Base-by-base conservation (phyloP, 2,888 invertebrate species). In the Glyphotaelius pellucidus region DNA sequence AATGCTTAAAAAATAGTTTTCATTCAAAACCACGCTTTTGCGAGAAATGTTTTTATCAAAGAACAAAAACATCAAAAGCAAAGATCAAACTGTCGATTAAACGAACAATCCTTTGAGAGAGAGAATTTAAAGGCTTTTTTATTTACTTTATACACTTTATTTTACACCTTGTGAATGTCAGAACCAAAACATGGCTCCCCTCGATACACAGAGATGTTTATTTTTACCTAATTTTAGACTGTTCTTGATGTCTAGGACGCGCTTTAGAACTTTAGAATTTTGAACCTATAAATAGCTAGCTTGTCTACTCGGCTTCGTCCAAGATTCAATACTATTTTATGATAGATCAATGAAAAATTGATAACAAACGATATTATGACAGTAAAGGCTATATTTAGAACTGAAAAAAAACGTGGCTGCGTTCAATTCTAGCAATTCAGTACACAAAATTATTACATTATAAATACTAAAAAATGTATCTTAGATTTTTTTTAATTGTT, bases 81-180 rank as follows among this genome's bases (percentile, higher is more conserved):
- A 86, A 42, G 47, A 86, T 86, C 47, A 86, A 38, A 42, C 86
- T 42, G 86, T 86, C 86, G 86, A 86, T 52, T 52, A 86, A 86
- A 86, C 86, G 47, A 86, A 47, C 86, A 86, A 86, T 52, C 86
- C 86, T 86, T 86, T 86, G 86, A 86, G 52, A 42, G 86, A 30
- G 86, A n/a, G 86, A 47, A 4, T 86, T 47, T 30, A 86, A 86
- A 86, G 31, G 42, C 42, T 86, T 42, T 42, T 86, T 86, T 86
- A 86, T 86, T 86, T 86, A 30, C n/a, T 30, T 47, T 19, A 86
- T 31, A 47, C 19, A 47, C 30, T 15, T 52, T 86, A 86, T 42
- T 86, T 52, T 42, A 86, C 86, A 52, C 86, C 86, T 86, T 86
- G 42, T 30, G 30, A 42, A n/a, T 42, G 42, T 42, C 86, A 86